Conservation (phyloP, 2,888 invertebrate genomes). For the Frankliniella intonsa region DNA sequence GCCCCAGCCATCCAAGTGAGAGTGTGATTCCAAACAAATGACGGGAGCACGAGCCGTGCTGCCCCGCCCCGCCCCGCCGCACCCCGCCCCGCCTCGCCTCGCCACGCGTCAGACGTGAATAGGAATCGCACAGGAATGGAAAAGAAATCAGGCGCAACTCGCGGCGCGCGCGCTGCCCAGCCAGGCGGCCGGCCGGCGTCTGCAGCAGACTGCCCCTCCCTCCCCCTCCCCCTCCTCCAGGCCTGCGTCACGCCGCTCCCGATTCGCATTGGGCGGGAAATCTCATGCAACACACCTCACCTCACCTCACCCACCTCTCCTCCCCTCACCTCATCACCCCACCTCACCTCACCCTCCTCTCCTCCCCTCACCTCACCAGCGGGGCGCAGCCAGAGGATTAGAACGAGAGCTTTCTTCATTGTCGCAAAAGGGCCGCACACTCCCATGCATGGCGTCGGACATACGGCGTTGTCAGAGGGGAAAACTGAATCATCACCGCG, state of each 20-base stretch:
- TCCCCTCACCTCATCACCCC: no score
- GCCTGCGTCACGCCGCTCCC: background rate
- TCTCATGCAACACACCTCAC: background rate
- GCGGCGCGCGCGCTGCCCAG: background rate
- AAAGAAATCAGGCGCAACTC: conserved; percentile 6
- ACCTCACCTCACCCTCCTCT: no score
- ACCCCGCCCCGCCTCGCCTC: no score
- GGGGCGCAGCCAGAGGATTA: no score
- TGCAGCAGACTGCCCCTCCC: background rate
- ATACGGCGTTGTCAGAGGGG: no score
- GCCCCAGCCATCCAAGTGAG: background rate
- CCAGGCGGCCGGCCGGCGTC: background rate
- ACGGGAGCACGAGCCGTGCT: background rate
- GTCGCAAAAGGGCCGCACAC: no score
- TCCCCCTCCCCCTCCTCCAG: background rate
- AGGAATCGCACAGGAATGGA: conserved; percentile 14
- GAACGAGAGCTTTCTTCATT: no score
- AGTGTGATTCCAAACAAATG: conserved; percentile 23
- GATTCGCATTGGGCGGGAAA: background rate
- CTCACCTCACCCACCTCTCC: no score
- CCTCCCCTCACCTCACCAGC: no score
- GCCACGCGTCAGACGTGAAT: background rate
- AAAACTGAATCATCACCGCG: no score
- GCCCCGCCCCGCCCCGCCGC: background rate
- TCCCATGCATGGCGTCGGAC: no score